These are phyloP conservation scores for Eurypyga helias DNA, from an alignment of 2,113 vertebrate genomes.

Conservation along the genomic window DNA sequence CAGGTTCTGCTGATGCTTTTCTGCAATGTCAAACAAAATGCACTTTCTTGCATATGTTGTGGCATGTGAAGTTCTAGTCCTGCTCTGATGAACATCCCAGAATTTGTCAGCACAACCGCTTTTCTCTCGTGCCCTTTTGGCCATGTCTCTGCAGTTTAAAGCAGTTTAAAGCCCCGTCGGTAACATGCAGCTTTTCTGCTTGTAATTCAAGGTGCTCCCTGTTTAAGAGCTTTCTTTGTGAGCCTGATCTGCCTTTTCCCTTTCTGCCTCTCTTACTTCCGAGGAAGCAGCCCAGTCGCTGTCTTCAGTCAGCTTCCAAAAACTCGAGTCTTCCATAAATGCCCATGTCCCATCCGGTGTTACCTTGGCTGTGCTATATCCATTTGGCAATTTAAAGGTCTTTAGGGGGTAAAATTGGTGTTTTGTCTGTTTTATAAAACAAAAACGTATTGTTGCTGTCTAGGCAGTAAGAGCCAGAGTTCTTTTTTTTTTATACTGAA, in stretches of 20 bases:
- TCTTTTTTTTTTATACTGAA: not conserved
- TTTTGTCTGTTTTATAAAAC: not conserved
- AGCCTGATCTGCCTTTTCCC: not conserved
- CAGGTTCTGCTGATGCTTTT: not conserved
- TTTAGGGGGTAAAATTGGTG: not conserved
- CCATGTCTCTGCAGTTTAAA: fast-evolving
- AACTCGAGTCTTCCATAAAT: not conserved
- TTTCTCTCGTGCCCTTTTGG: not conserved
- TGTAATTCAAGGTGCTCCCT: not conserved
- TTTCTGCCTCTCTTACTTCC: not conserved
- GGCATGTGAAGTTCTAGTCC: not conserved
- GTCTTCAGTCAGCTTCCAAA: not conserved
- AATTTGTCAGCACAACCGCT: not conserved
- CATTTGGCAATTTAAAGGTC: not conserved
- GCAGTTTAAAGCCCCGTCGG: not conserved
- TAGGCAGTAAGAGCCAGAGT: not conserved
- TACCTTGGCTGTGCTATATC: not conserved
- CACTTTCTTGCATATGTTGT: not conserved
- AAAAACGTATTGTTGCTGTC: not conserved
- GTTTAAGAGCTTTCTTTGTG: not conserved
- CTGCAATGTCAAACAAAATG: not conserved
- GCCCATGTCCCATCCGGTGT: not conserved
- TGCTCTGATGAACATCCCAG: not conserved
- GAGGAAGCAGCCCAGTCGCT: not conserved
- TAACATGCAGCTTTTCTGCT: not conserved